These are phyloP conservation scores for Xanthorhoe designata DNA, from an alignment of 2,888 invertebrate genomes.

Conservation along the genomic window DNA sequence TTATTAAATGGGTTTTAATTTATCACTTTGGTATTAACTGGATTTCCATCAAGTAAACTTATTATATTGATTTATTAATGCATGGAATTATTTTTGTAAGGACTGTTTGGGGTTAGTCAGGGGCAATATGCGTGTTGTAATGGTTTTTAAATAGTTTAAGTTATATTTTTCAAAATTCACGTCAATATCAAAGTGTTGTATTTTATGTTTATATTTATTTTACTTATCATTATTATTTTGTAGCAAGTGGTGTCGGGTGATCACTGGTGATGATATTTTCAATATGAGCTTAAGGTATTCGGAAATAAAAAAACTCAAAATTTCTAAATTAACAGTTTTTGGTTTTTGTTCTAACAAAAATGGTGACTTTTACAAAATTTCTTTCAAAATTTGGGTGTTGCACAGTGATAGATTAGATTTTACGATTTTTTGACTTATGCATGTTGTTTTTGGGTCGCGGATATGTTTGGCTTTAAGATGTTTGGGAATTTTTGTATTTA, in stretches of 20 bases:
- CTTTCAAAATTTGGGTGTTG: constrained; percentile 39
- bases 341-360: constrained; percentile 36
- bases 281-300: constrained; percentile 91
- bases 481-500: constrained; percentile 23
- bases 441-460: constrained; percentile 33
- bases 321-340: constrained; percentile 37
- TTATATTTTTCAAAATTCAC: neutral
- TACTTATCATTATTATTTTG: constrained; percentile 61
- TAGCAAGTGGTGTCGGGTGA: constrained; percentile 85
- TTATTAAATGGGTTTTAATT: too few relatives aligned
- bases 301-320: constrained; percentile 44
- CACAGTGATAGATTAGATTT: constrained; percentile 47
- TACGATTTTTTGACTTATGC: constrained; percentile 38
- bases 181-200: constrained; percentile 25
- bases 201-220: constrained; percentile 35
- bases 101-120: neutral
- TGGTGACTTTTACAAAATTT: constrained; percentile 44
- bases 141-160: too few relatives aligned
- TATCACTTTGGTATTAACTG: too few relatives aligned
- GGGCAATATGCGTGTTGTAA: neutral
- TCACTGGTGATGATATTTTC: constrained; percentile 91
- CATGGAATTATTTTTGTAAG: neutral
- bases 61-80: too few relatives aligned
- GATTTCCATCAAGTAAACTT: too few relatives aligned
- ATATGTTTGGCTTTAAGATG: constrained; percentile 32